Conservation (phyloP, 2,888 invertebrate genomes). For the Papilio demoleus region DNA sequence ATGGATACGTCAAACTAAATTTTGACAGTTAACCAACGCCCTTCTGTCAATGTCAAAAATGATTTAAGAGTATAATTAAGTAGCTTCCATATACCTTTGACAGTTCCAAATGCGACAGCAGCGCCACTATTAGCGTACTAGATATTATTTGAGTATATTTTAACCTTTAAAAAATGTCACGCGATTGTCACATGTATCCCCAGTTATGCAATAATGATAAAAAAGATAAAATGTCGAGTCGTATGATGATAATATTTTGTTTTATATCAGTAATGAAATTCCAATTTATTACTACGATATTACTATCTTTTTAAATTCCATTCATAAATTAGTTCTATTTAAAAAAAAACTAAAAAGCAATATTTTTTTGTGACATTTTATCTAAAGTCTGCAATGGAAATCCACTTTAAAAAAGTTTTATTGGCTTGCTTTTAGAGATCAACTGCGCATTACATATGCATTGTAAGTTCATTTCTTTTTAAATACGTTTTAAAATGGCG, state of each 20-base stretch:
- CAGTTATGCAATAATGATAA: neutral
- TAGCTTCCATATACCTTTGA: too few species aligned
- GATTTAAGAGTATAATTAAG: too few species aligned
- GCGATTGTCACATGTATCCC: neutral
- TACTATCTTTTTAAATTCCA: neutral
- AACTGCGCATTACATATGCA: slow-evolving; percentile 9
- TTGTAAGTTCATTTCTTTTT: slow-evolving; percentile 14
- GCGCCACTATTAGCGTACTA: too few species aligned
- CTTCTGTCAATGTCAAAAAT: too few species aligned
- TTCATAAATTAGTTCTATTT: neutral
- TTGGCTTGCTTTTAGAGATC: neutral
- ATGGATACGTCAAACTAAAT: too few species aligned
- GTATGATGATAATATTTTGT: neutral
- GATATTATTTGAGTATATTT: neutral
- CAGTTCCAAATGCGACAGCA: too few species aligned
- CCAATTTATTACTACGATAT: neutral
- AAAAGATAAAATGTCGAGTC: neutral
- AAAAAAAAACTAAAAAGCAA: neutral
- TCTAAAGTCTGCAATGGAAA: neutral
- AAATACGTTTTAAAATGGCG: slow-evolving; percentile 23
- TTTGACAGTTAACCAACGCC: too few species aligned
- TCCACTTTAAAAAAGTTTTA: neutral
- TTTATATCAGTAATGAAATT: neutral
- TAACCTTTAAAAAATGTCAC: neutral
- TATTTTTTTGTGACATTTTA: neutral